Evolutionary conservation across 2,888 invertebrate genomes (phyloP).

Genomic region (Pachliopta kotzebuea): DNA sequence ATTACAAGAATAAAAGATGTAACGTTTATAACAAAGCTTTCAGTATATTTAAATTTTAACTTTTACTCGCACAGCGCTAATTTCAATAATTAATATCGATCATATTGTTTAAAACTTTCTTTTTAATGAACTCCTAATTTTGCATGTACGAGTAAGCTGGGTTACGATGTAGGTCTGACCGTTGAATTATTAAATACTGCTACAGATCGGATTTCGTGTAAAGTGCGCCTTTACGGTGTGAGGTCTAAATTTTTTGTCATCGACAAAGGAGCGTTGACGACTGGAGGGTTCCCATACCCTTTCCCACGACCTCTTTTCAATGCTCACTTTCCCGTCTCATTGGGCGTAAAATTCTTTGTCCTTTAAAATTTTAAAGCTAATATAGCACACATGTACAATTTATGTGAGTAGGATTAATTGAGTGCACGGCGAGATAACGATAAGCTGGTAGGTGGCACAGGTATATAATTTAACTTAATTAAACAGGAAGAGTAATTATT

Average conservation of each 20-base stretch:
- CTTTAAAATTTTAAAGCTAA: not conserved
- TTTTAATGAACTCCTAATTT: slow-evolving; percentile 12
- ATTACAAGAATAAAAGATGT: too few relatives aligned
- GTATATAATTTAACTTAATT: slow-evolving; percentile 18
- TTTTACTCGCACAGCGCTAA: too few relatives aligned
- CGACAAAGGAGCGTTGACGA: slow-evolving; percentile 32
- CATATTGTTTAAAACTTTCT: not conserved
- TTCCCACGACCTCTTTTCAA: slow-evolving; percentile 31
- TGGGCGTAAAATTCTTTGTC: slow-evolving; percentile 4
- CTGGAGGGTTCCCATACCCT: slow-evolving; percentile 40
- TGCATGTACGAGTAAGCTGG: slow-evolving; percentile 18
- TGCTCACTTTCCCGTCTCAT: slow-evolving; percentile 11
- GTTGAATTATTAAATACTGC: slow-evolving; percentile 41
- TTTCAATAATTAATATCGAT: too few relatives aligned
- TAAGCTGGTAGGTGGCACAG: slow-evolving; percentile 7
- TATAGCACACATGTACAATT: not conserved
- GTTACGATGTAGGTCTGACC: slow-evolving; percentile 36
- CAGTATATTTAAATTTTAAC: too few relatives aligned
- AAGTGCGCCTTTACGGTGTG: slow-evolving; percentile 42
- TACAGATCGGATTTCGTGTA: slow-evolving; percentile 47
- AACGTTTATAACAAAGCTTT: too few relatives aligned
- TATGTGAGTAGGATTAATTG: not conserved
- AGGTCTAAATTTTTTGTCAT: slow-evolving; percentile 50
- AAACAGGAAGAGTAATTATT: slow-evolving; percentile 8
- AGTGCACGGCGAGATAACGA: not conserved